Evolutionary conservation across 2,888 invertebrate species (phyloP), one percentile per base, ranked within the genome.

Genomic region (Peribatodes rhomboidaria): DNA sequence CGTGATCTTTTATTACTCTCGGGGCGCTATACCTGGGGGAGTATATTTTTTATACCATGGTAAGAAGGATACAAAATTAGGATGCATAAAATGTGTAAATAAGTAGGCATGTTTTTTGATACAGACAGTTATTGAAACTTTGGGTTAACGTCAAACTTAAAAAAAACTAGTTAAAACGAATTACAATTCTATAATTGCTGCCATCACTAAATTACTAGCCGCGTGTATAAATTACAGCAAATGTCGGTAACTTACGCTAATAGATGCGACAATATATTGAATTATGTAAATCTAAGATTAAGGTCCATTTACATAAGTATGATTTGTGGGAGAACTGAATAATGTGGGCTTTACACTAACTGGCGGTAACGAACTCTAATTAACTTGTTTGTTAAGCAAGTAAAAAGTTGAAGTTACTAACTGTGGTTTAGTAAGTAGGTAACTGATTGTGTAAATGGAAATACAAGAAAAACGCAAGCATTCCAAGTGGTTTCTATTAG

Each of bases 211-310:
- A 59, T 61, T 56, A 61, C 46, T n/a, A 31, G 33, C 31, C 20
- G 47, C 37, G 31, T 31, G 68, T 71, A 69, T 73, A 72, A 79
- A 71, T 74, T 69, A 76, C 68, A 65, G 46, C 37, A 52, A 67
- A 33, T 47, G 39, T 49, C 52, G 71, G 69, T 76, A 70, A 72
- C 64, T 78, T 71, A 65, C 46, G 50, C 60, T 78, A 76, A 79
- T 77, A 72, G 75, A 68, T 56, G 54, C 49, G 67, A 72, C 72
- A 66, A 67, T 77, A 74, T 73, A 78, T 79, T 70, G 57, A 69
- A 70, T 71, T 80, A 81, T 79, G 81, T 76, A 74, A 80, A 80
- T 80, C 62, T 56, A 52, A 73, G 69, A 76, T 75, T 76, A 78
- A 50, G 65, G 66, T 20, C 49, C 61, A 80, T 79, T 75, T 78